Conservation (phyloP, 1,140 invertebrate species). For the Steinernema khuongi region DNA sequence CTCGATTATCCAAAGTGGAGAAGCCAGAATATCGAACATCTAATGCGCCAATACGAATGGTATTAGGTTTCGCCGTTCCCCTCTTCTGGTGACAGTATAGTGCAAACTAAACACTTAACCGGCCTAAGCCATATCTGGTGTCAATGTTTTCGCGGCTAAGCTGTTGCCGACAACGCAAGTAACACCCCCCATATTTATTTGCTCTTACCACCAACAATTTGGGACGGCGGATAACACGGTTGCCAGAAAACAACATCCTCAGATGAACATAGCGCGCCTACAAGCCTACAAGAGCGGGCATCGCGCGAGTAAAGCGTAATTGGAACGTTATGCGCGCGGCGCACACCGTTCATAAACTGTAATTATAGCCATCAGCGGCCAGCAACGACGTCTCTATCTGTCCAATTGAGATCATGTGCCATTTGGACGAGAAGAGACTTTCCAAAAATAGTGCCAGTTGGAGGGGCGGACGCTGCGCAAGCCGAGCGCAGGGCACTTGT, state of each 20-base stretch:
- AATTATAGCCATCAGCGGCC: constrained; percentile 7
- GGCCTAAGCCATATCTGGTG: not conserved
- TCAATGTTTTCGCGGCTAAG: not conserved
- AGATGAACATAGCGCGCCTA: not conserved
- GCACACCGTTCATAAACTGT: constrained; percentile 7
- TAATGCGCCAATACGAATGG: not conserved
- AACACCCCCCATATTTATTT: no score
- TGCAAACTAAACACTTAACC: constrained; percentile 13
- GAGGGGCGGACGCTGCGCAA: no score
- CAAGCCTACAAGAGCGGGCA: not conserved
- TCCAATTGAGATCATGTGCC: not conserved
- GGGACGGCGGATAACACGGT: not conserved
- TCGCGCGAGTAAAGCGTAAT: constrained; percentile 9
- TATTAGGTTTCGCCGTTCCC: not conserved
- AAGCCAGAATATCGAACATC: not conserved
- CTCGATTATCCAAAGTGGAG: not conserved
- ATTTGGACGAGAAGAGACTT: not conserved
- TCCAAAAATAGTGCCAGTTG: constrained; percentile 8
- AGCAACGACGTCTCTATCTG: not conserved
- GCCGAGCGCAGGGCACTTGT: not conserved
- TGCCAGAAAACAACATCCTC: not conserved
- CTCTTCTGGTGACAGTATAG: not conserved
- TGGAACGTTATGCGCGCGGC: not conserved
- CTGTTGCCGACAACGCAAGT: no score
- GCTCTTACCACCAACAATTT: no score